phyloP scores from a whole-genome alignment of 2,888 invertebrate genomes.

The Torymus auratus region DNA sequence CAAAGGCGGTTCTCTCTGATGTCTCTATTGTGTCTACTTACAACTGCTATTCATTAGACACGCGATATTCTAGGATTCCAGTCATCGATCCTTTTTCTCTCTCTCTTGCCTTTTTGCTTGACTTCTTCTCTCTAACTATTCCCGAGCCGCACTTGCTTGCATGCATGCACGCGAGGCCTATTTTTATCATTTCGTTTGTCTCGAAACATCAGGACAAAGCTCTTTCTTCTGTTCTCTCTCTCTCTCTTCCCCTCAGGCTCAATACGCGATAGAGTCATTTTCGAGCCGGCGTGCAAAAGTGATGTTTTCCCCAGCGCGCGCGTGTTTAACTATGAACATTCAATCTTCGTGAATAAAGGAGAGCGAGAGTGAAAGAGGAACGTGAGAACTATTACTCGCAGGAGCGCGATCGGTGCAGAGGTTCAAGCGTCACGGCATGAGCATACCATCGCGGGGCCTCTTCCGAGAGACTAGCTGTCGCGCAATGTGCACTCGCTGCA shows the following conservation, averaged over 20 bases:
- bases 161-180: background rate
- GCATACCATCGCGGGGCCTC: too few species aligned
- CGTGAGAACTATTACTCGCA: background rate
- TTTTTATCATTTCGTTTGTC: background rate
- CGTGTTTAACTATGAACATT: conserved; percentile 8
- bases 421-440: too few species aligned
- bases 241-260: background rate
- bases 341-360: background rate
- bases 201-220: background rate
- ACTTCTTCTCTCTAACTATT: too few species aligned
- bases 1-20: background rate
- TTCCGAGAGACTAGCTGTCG: too few species aligned
- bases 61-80: background rate
- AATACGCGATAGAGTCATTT: conserved; percentile 42
- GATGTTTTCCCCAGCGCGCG: background rate
- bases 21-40: background rate
- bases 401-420: background rate
- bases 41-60: background rate
- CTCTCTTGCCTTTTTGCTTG: background rate
- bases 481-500: too few species aligned
- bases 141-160: background rate
- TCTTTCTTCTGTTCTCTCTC: background rate
- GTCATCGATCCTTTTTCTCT: background rate
- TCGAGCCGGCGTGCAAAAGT: background rate
- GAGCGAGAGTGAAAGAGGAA: conserved; percentile 10